Evolutionary conservation across 2,113 vertebrate genomes (phyloP).

Genomic region (Apodemus sylvaticus): DNA sequence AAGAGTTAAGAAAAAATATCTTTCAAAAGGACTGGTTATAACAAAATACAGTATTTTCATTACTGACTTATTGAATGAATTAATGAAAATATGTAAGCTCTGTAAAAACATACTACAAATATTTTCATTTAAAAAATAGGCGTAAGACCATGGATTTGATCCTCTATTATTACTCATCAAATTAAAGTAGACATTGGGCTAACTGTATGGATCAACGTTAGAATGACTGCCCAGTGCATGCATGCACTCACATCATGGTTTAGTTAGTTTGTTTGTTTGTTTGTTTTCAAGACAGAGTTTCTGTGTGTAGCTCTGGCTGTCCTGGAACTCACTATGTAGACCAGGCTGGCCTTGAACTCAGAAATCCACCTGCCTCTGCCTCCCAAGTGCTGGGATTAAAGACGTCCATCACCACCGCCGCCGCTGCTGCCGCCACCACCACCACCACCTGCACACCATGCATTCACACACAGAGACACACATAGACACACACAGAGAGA

Average conservation of each 20-base stretch:
- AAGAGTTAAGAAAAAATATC: background rate
- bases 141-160: background rate
- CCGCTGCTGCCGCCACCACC: too few relatives aligned
- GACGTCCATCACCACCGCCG: too few relatives aligned
- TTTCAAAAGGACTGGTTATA: background rate
- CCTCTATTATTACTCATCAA: background rate
- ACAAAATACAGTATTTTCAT: background rate
- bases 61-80: background rate
- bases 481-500: background rate
- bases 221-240: background rate
- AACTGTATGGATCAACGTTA: background rate
- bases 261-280: too few relatives aligned
- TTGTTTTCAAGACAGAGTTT: too few relatives aligned
- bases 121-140: background rate
- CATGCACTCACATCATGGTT: background rate
- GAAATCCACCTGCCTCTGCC: too few relatives aligned
- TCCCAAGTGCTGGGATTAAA: too few relatives aligned
- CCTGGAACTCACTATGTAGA: too few relatives aligned
- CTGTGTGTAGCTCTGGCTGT: too few relatives aligned
- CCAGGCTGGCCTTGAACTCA: too few relatives aligned
- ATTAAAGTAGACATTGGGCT: background rate
- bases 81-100: background rate
- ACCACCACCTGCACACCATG: too few relatives aligned
- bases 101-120: background rate
- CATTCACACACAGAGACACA: too few relatives aligned